Base-by-base conservation (phyloP, 1,140 invertebrate species). In the Rhyacophila brunnea region DNA sequence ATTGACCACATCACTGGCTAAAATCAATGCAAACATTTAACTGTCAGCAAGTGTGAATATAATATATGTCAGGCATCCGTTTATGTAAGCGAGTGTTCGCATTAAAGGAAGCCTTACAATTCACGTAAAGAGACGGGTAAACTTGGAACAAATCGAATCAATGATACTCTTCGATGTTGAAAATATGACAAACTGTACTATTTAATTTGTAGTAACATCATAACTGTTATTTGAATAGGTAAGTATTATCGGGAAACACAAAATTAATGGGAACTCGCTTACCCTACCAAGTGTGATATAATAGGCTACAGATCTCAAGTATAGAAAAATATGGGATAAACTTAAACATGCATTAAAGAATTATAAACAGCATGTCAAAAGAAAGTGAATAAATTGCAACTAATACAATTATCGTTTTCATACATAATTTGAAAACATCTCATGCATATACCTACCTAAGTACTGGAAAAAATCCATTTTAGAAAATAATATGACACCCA, bases 91-190 rank as follows among this genome's bases (percentile, higher is more conserved):
- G 20, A n/a, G 7, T 43, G 40, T 42, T 28, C 35, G 50, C 50
- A 53, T 53, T 53, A 53, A 14, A 18, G 6, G 50, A 53, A 53
- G 50, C 50, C 20, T 9, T 42, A 53, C 50, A 53, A 53, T 18
- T 51, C 15, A 48, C 14, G 13, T 34, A 48, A 9, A 18, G 46
- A 50, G 17, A 13, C 46, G 15, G n/a, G 23, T 13, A 32, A 48
- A 32, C 34, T 48, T 32, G 34, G 23, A 20, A 28, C 17, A 48
- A 32, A 32, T 32, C 28, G 23, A 32, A 15, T 13, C 46, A 48
- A 14, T 32, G 23, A 13, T 15, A 15, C 15, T 5, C 2, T 18
- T 46, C 44, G 6, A 46, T 45, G 20, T 46, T 11, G 15, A 19
- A 2, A 45, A 45, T 20, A 42, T 4, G 38, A 42, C 17, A 14